A percentile compares a stretch with the other conserved stretches of the same genome.
These are phyloP conservation scores for Porites lutea DNA, from an alignment of 64 coral and sea anemone species.

Conservation along the genomic window DNA sequence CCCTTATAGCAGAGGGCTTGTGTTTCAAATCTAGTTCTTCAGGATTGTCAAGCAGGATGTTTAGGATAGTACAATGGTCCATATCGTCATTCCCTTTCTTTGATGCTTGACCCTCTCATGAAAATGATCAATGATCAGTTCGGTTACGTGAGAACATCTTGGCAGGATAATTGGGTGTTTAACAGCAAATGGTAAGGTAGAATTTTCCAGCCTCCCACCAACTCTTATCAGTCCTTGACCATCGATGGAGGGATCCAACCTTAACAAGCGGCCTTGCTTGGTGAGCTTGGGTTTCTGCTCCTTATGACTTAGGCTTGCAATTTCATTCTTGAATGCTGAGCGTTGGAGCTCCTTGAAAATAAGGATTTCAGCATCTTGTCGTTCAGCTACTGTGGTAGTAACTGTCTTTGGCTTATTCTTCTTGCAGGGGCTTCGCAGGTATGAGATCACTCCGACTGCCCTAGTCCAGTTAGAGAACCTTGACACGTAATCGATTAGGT, in stretches of 20 bases:
- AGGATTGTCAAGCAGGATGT: conserved; percentile 68
- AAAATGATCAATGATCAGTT: too few relatives aligned
- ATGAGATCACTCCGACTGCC: not conserved
- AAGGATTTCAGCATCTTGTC: conserved; percentile 5
- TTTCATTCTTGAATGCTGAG: conserved; percentile 24
- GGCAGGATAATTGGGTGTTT: too few relatives aligned
- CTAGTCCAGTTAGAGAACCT: not conserved
- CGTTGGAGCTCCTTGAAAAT: not conserved
- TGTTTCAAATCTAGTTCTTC: conserved; percentile 63
- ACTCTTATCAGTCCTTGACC: too few relatives aligned
- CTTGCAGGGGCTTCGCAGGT: not conserved
- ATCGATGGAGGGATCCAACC: too few relatives aligned
- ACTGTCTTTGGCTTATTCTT: not conserved
- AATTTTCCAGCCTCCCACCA: too few relatives aligned
- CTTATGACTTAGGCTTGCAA: conserved; percentile 5
- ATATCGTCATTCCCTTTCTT: too few relatives aligned
- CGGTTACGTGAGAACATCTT: too few relatives aligned
- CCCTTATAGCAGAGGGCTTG: conserved; percentile 67
- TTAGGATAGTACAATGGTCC: conserved; percentile 31
- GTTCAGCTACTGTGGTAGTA: not conserved
- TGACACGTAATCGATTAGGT: not conserved
- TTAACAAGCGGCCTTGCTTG: too few relatives aligned
- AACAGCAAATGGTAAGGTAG: too few relatives aligned
- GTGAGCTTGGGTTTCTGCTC: too few relatives aligned
- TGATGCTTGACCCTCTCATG: too few relatives aligned